phyloP scores from a whole-genome alignment of 2,888 invertebrate genomes.

The Mythimna pallens region DNA sequence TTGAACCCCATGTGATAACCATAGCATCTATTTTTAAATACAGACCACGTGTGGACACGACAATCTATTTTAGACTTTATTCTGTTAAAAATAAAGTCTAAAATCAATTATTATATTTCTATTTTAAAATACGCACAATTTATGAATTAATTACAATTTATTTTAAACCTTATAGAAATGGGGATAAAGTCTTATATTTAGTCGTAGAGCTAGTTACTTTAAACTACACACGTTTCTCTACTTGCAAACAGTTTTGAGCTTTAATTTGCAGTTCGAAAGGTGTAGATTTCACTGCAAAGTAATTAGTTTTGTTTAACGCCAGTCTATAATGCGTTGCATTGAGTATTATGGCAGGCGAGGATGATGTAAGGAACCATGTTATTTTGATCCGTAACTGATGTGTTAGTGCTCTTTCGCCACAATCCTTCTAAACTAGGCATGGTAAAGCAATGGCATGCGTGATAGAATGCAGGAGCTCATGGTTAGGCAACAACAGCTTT shows the following conservation, averaged over 20 bases:
- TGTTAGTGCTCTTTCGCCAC: background rate
- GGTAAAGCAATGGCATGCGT: background rate
- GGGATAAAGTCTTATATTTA: background rate
- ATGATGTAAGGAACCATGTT: conserved; percentile 50
- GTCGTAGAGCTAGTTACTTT: background rate
- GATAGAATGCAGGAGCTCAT: background rate
- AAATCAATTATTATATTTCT: background rate
- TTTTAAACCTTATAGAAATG: conserved; percentile 8
- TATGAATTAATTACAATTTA: conserved; percentile 4
- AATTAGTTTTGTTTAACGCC: conserved; percentile 41
- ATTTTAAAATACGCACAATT: conserved; percentile 3
- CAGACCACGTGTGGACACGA: background rate
- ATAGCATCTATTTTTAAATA: conserved; percentile 51
- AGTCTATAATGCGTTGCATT: conserved; percentile 32
- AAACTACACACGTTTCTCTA: conserved; percentile 12
- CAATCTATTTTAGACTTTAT: conserved; percentile 10
- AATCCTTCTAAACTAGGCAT: background rate
- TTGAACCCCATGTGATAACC: conserved; percentile 49
- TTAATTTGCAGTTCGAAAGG: background rate
- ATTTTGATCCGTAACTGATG: conserved; percentile 33
- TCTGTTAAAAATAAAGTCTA: background rate
- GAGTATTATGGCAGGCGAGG: conserved; percentile 24
- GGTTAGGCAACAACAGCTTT: background rate
- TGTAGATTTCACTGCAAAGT: conserved; percentile 3
- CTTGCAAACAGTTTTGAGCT: background rate